A percentile compares a stretch with the other conserved stretches of the same genome.
These are phyloP conservation scores for Acholoe squamosa DNA, from an alignment of 2,888 invertebrate species.

Conservation along the genomic window DNA sequence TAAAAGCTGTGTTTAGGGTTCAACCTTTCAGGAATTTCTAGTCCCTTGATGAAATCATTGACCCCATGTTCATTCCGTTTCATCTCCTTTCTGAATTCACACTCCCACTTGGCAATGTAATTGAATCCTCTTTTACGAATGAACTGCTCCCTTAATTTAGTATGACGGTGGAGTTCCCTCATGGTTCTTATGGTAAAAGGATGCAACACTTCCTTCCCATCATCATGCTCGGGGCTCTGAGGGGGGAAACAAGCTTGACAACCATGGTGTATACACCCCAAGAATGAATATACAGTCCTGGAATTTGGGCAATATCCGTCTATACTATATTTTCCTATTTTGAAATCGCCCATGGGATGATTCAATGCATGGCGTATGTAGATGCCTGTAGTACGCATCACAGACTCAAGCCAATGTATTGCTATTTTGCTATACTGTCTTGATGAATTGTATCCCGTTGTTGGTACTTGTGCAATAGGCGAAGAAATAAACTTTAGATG, in stretches of 20 bases:
- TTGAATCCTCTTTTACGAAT: conserved; percentile 66
- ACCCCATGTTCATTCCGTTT: conserved; percentile 66
- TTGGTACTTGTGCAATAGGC: conserved; percentile 68
- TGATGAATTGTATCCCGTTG: conserved; percentile 64
- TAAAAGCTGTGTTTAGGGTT: conserved; percentile 74
- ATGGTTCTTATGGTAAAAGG: conserved; percentile 61
- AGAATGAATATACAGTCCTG: conserved; percentile 68
- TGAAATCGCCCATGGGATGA: conserved; percentile 65
- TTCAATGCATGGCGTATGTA: conserved; percentile 64
- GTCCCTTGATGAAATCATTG: conserved; percentile 65
- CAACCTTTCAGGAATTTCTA: conserved; percentile 69
- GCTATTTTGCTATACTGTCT: conserved; percentile 63
- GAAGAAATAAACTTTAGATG: background rate
- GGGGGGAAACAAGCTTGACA: conserved; percentile 68
- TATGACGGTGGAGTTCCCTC: conserved; percentile 64
- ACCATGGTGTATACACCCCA: too few relatives aligned
- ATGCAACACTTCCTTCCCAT: background rate
- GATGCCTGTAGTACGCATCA: conserved; percentile 49
- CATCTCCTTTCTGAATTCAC: conserved; percentile 69
- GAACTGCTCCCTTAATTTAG: conserved; percentile 64
- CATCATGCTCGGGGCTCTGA: background rate
- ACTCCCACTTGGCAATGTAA: conserved; percentile 72
- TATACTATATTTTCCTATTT: too few relatives aligned
- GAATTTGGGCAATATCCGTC: conserved; percentile 67
- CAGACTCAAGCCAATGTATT: conserved; percentile 69